Evolutionary conservation across 2,113 vertebrate species (phyloP), one percentile per base, ranked within the genome.

Genomic region (Cyprinodon variegatus): DNA sequence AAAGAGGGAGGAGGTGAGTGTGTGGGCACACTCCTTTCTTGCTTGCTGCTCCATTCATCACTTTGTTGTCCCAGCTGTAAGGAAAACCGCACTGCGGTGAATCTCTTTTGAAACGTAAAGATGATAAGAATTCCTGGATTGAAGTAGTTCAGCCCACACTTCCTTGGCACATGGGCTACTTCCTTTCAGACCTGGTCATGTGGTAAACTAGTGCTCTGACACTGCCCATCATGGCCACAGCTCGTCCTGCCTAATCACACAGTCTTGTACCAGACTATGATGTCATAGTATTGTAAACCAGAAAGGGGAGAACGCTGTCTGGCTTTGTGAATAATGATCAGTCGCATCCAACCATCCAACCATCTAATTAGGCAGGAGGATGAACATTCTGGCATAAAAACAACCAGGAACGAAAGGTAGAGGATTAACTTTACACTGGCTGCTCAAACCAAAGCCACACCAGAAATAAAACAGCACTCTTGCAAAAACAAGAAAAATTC

Each of bases 51-150:
- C 75, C 82, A 85, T 85, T 86, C 86, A 84, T 90, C 81, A 85
- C 85, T 87, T 86, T 90, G 89, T 92, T 91, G 87, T 89, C 82
- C 84, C 92, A 92, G 92, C 91, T 93, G 91, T 83, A 83, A 75
- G 69, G 72, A 43, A 57, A 76, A 89, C 90, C 91, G 17, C 92
- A 86, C 64, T 85, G 90, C 74, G 87, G 87, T 89, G 79, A 88
- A 88, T 90, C 88, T 76, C 86, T 83, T 87, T 84, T 82, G 77
- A 84, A 90, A 92, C 81, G 85, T 89, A 88, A 86, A 90, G 89
- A 90, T 81, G 86, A 91, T 90, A 89, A 90, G 90, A 89, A 88
- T 91, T 92, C 88, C 82, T 85, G 79, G 70, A 75, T 76, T 83
- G 73, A 86, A 90, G 87, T 89, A 89, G 81, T 85, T 82, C 61